Evolutionary conservation across 2,888 invertebrate genomes (phyloP).

Genomic region (Prenolepis imparis): DNA sequence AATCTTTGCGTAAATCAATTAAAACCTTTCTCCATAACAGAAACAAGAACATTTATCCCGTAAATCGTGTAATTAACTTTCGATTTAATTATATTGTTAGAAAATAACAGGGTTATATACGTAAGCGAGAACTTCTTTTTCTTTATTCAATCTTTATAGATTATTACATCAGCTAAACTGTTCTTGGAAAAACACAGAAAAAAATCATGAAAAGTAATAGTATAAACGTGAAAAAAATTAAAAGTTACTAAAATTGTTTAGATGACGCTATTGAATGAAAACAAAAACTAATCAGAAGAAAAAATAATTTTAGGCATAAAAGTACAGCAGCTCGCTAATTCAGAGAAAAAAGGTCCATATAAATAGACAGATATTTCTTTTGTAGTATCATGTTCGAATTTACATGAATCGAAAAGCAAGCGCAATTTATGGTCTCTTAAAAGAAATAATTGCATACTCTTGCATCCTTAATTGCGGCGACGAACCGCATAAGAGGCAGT

Average conservation of each 20-base stretch:
- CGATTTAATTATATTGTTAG: conserved; percentile 16
- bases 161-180: no score
- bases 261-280: no score
- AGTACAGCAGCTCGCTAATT: background rate
- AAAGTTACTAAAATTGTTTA: no score
- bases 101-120: no score
- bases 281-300: no score
- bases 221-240: no score
- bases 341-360: background rate
- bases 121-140: no score
- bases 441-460: conserved; percentile 28
- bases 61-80: conserved; percentile 3
- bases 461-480: background rate
- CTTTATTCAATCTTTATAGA: no score
- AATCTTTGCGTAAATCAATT: conserved; percentile 17
- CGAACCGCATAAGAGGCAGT: conserved; percentile 3
- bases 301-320: background rate
- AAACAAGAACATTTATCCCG: background rate
- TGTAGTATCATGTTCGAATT: background rate
- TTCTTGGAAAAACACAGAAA: no score
- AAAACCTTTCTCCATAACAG: background rate
- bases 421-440: conserved; percentile 35
- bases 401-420: conserved; percentile 42
- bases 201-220: no score
- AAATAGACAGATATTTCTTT: conserved; percentile 11